Evolutionary conservation across 2,888 invertebrate genomes (phyloP), one percentile per base, ranked within the genome.

Genomic region (Brachyptera risi): DNA sequence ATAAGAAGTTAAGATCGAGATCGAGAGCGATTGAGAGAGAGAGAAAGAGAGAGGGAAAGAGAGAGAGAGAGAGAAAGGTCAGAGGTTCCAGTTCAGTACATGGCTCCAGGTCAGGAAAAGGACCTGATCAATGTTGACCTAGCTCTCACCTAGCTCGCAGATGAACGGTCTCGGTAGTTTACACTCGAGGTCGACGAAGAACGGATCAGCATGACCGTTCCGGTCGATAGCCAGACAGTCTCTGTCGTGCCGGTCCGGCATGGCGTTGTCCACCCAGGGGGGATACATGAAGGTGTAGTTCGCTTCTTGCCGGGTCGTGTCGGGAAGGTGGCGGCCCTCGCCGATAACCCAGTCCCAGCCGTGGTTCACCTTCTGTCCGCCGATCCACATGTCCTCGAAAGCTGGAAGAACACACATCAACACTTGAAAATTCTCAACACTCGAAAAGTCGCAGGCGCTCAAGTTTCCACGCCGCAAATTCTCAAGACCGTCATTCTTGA

Each of bases 131-230:
- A 3, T 3, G 3, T 11, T 5, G 5, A 38, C 13, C 3, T 38
- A 15, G 17, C 15, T 50, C 61, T 63, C 68, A 78, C 80, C 76
- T 72, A 75, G 74, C 65, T 80, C 79, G 38, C 80, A 80, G 1
- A 75, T 77, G 42, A 80, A 81, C 0, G 80, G 74, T 42, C 80
- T 68, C 27, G 77, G 75, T n/a, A 80, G 64, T 1, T 73, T 68
- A 63, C 81, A 81, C 0, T 79, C 77, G n/a, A 81, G 71, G 68
- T 81, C 80, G 0, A 81, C 67, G 62, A 81, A 81, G n/a, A 79
- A 78, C 0, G 80, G 80, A 19, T 70, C 73, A 68, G 79, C 78
- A 67, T 81, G 80, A 40, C 71, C 70, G 0, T 77, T 76, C 7
- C 80, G 65, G 66, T 79, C 79, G 26, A 81, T 60, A 0, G 79